These are phyloP conservation scores for Typhlichthys eigenmanni DNA, from an alignment of 2,797 vertebrate species.

Conservation along the genomic window DNA sequence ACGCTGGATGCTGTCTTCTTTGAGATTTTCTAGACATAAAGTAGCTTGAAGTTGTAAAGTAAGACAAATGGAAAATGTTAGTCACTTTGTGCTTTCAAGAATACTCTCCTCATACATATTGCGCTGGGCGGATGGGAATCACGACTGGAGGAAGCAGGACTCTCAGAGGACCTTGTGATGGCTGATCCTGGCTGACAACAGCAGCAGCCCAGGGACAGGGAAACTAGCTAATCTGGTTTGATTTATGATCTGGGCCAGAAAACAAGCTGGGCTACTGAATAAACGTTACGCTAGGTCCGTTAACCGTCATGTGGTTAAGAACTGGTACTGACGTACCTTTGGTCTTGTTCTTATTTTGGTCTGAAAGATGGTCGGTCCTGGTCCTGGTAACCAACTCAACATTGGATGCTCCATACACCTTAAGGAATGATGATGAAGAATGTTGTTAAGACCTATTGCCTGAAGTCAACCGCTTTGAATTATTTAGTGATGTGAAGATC, in stretches of 20 bases:
- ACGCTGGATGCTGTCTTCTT: too few species aligned
- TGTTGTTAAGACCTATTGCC: too few species aligned
- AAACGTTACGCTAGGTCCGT: slow-evolving; percentile 17
- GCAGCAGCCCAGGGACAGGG: slow-evolving; percentile 29
- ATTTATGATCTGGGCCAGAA: slow-evolving; percentile 56
- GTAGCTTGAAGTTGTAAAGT: too few species aligned
- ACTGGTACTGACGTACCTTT: slow-evolving; percentile 79
- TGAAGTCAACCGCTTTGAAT: too few species aligned
- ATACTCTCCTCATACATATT: slow-evolving; percentile 17
- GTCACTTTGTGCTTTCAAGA: neutral
- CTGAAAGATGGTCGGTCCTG: slow-evolving; percentile 92
- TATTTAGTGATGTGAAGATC: too few species aligned
- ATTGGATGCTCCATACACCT: slow-evolving; percentile 97
- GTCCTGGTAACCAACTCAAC: slow-evolving; percentile 96
- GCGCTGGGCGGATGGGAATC: slow-evolving; percentile 28
- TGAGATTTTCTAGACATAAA: too few species aligned
- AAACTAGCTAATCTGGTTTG: slow-evolving; percentile 50
- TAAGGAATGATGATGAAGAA: neutral
- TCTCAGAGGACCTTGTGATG: slow-evolving; percentile 32
- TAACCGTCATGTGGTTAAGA: slow-evolving; percentile 24
- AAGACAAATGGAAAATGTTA: slow-evolving; percentile 19
- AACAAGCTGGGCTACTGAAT: slow-evolving; percentile 26
- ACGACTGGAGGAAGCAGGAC: slow-evolving; percentile 28
- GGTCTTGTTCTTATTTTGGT: slow-evolving; percentile 94
- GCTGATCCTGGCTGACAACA: slow-evolving; percentile 50